These are phyloP conservation scores for Hylyphantes graminicola DNA, from an alignment of 1,140 invertebrate genomes.

Conservation along the genomic window DNA sequence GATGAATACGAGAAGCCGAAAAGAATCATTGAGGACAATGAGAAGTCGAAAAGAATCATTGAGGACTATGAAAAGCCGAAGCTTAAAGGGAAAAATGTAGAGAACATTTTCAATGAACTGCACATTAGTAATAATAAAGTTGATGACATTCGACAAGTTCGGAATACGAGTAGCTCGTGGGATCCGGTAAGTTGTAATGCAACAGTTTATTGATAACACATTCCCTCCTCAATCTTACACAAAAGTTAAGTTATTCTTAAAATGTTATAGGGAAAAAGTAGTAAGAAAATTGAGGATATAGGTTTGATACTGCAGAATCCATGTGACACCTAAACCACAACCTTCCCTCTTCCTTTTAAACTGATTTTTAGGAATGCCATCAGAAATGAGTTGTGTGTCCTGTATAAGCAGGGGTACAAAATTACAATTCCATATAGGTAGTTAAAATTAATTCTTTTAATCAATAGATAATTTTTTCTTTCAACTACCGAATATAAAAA, in stretches of 20 bases:
- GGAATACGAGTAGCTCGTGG: constrained; percentile 65
- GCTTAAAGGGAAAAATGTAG: constrained; percentile 21
- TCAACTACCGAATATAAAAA: too few species aligned
- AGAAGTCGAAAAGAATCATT: constrained; percentile 21
- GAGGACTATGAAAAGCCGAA: constrained; percentile 37
- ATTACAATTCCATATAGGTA: too few species aligned
- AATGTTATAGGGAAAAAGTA: not conserved
- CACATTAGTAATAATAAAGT: constrained; percentile 62
- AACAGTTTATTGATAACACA: not conserved
- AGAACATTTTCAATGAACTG: constrained; percentile 48
- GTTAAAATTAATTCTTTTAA: too few species aligned
- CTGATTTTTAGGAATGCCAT: too few species aligned
- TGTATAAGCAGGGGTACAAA: too few species aligned
- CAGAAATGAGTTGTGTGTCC: too few species aligned
- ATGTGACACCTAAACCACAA: too few species aligned
- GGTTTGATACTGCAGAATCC: too few species aligned
- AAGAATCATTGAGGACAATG: too few species aligned
- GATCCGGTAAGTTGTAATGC: constrained; percentile 67
- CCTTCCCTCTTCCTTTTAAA: too few species aligned
- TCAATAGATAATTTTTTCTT: too few species aligned
- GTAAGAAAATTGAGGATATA: not conserved
- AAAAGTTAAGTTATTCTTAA: not conserved
- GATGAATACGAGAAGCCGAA: constrained; percentile 5
- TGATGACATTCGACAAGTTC: constrained; percentile 61
- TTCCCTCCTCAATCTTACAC: not conserved